Base-by-base conservation (phyloP, 1,140 invertebrate species). In the Procambarus clarkii region DNA sequence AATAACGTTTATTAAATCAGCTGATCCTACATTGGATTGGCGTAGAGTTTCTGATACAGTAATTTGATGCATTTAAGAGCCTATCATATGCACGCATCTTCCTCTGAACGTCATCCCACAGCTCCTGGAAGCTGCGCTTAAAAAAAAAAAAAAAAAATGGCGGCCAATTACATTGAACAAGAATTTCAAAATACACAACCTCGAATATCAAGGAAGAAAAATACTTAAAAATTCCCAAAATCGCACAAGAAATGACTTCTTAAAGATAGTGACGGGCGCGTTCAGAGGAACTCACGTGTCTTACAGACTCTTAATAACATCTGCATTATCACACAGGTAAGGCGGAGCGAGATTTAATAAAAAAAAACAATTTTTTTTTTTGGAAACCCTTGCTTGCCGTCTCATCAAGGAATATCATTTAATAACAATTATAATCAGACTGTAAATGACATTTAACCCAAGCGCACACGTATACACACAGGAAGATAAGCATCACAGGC, bases 21-120 rank as follows among this genome's bases (percentile, higher is more conserved):
- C 69, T 91, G 88, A 91, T 91, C 82, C 88, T 91, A 91, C 88
- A 91, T 46, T 91, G 48, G 82, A 78, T 91, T 91, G 82, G 81
- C 80, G 76, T 88, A 91, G 79, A 83, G 80, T 79, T 90, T 91
- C 88, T 91, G 88, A 85, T 84, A 85, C 88, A 34, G 34, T 34
- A 34, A 34, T 34, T 34, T 34, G 34, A 34, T 34, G 64, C 48
- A 50, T 50, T 76, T 91, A n/a, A 64, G 71, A 58, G 44, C 74
- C 77, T 15, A 80, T 45, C 44, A 60, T 60, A 80, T 15, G 80
- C 7, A 58, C 54, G 54, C 77, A 69, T 69, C 48, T 69, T 64
- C 44, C 58, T 80, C 60, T 81, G 45, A 50, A 79, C 58, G 21
- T 46, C 77, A 34, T 34, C 34, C 34, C 34, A 34, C 34, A 34